Conservation (phyloP, 2,797 vertebrate species). For the Platyrinchus mystaceus region DNA sequence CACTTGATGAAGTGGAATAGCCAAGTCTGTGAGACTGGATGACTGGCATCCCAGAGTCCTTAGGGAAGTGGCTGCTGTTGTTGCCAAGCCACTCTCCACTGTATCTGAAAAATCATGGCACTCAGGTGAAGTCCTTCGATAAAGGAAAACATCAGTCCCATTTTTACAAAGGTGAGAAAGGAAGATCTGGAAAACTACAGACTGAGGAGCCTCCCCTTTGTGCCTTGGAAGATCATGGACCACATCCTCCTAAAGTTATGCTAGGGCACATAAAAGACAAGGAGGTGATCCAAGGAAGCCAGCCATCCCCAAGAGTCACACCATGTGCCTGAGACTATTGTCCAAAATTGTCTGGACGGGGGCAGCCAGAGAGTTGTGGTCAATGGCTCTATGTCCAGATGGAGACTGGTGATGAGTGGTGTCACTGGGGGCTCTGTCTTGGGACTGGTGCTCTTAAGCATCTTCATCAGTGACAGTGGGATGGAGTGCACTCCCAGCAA, state of each 20-base stretch:
- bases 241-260: not conserved
- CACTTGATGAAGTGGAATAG: not conserved
- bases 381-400: not conserved
- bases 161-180: not conserved
- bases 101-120: not conserved
- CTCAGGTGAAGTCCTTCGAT: not conserved
- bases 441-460: not conserved
- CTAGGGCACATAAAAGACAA: not conserved
- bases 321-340: not conserved
- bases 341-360: not conserved
- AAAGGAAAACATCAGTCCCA: accelerated
- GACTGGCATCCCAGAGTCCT: not conserved
- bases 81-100: not conserved
- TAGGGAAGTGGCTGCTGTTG: not conserved
- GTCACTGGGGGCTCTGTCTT: not conserved
- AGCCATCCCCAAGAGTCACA: not conserved
- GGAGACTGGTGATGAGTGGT: not conserved
- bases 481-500: not conserved
- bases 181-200: not conserved
- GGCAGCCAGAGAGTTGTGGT: not conserved
- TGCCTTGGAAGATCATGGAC: not conserved
- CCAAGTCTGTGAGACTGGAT: not conserved
- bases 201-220: no score
- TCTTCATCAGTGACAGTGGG: not conserved
- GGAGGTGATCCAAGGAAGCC: not conserved